Conservation (phyloP, 2,888 invertebrate species). For the Spisula solida region DNA sequence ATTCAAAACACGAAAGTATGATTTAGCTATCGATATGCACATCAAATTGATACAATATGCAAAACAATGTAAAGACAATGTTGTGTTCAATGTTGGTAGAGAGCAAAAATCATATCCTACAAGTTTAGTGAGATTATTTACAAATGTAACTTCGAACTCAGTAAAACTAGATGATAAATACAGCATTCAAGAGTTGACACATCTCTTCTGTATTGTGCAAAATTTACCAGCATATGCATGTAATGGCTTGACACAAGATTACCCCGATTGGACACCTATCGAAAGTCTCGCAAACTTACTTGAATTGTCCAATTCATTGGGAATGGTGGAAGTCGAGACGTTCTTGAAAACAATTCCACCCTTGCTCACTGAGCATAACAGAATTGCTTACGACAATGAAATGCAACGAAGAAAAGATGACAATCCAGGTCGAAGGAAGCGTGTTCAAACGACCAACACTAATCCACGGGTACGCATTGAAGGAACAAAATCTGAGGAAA, state of each 20-base stretch:
- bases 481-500: neutral
- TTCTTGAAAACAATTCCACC: constrained; percentile 1
- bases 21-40: neutral
- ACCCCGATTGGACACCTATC: constrained; percentile 31
- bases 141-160: neutral
- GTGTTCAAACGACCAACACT: neutral
- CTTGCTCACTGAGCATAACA: constrained; percentile 26
- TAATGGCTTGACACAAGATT: neutral
- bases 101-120: constrained; percentile 23
- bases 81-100: neutral
- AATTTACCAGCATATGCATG: constrained; percentile 19
- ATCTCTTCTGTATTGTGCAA: constrained; percentile 19
- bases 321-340: constrained; percentile 2
- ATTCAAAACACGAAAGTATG: no score
- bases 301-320: neutral
- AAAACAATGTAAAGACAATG: constrained; percentile 16
- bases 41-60: constrained; percentile 10
- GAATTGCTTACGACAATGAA: constrained; percentile 33
- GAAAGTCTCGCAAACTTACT: constrained; percentile 7
- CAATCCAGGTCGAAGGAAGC: neutral
- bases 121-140: constrained; percentile 16
- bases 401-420: neutral
- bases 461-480: no score
- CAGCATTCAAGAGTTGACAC: neutral
- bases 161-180: constrained; percentile 14